Percentiles rank a stretch among this genome's conserved stretches.
These are phyloP conservation scores for Polyodon spathula DNA, from an alignment of 2,113 vertebrate genomes.

Conservation along the genomic window DNA sequence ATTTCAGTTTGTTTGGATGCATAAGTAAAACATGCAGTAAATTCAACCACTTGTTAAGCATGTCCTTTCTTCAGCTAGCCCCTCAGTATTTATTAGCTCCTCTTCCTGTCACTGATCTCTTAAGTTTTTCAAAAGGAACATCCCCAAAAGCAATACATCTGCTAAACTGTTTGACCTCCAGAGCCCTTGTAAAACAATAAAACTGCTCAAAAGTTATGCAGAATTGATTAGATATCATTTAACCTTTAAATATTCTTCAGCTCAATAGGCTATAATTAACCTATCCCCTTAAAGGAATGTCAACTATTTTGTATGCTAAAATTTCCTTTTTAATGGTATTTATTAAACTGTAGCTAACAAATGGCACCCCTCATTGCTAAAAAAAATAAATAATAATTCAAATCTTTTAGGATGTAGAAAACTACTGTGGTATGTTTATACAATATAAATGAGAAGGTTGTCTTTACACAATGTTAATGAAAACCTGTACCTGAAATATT, in stretches of 20 bases:
- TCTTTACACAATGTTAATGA: no score
- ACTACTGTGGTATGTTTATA: no score
- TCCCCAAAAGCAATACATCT: constrained; percentile 13
- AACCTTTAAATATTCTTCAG: constrained; percentile 1
- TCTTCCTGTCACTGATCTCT: constrained; percentile 8
- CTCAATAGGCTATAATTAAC: constrained; percentile 1
- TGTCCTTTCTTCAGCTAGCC: background rate
- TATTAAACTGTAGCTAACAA: background rate
- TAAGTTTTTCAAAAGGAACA: background rate
- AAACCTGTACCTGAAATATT: no score
- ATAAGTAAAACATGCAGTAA: no score
- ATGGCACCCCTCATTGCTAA: no score
- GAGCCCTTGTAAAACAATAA: constrained; percentile 4
- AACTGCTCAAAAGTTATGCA: background rate
- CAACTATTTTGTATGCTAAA: background rate
- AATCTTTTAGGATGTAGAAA: no score
- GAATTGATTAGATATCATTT: constrained; percentile 2
- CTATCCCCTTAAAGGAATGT: constrained; percentile 1
- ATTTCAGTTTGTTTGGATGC: constrained; percentile 26
- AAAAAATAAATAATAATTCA: no score
- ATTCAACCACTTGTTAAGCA: background rate
- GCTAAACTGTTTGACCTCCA: constrained; percentile 12
- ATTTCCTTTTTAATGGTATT: background rate
- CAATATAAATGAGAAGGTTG: no score
- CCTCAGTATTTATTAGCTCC: constrained; percentile 13